phyloP scores from a whole-genome alignment of 37 sponge, comb jelly and placozoan genomes.

The Lycopodina hypogea region DNA sequence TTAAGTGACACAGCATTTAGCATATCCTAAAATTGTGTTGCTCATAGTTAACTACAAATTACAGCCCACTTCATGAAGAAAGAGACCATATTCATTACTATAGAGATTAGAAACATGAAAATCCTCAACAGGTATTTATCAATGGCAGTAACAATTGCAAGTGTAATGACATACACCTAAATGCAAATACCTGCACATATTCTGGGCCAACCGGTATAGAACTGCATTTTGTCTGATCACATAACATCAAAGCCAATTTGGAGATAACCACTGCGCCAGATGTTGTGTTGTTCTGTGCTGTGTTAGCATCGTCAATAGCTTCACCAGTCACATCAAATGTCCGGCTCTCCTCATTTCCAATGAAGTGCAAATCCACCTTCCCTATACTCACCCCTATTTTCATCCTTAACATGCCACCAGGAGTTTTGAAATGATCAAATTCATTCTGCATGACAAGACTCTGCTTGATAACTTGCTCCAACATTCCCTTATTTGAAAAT shows the following conservation, averaged over 20 bases:
- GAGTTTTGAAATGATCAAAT: constrained; percentile 71
- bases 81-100: too few relatives aligned
- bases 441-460: constrained; percentile 74
- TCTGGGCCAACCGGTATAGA: constrained; percentile 30
- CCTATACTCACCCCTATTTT: constrained; percentile 83
- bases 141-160: background rate
- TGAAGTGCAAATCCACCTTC: constrained; percentile 53
- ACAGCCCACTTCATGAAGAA: too few relatives aligned
- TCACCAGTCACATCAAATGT: constrained; percentile 79
- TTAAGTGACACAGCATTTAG: too few relatives aligned
- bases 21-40: too few relatives aligned
- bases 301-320: constrained; percentile 84
- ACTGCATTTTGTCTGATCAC: constrained; percentile 41
- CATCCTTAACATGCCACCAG: constrained; percentile 55
- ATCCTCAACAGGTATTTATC: too few relatives aligned
- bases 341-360: constrained; percentile 53
- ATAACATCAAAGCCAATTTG: constrained; percentile 72
- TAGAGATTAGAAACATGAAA: too few relatives aligned
- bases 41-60: too few relatives aligned
- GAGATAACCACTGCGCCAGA: constrained; percentile 84
- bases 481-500: constrained; percentile 37
- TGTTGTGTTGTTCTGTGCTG: constrained; percentile 62
- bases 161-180: too few relatives aligned
- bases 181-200: constrained; percentile 29
- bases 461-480: constrained; percentile 54